Conservation (phyloP, 2,888 invertebrate species). For the Lottia scabra region DNA sequence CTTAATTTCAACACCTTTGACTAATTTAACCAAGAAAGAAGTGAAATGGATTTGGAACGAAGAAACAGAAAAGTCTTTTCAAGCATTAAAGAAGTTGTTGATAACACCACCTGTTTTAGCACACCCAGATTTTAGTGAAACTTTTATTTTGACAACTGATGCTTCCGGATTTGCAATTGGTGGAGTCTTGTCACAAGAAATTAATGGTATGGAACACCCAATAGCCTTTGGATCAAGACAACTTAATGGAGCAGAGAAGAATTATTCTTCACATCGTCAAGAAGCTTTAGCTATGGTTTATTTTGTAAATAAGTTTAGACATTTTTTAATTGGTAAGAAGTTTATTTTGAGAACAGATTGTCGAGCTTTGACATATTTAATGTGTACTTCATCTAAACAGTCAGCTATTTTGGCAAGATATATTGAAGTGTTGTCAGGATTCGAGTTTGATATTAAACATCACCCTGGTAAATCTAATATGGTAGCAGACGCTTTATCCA, state of each 20-base stretch:
- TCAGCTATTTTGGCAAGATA: background rate
- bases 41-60: background rate
- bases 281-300: slow-evolving; percentile 8
- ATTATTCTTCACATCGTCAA: slow-evolving; percentile 11
- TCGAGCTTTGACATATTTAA: background rate
- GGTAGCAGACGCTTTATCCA: background rate
- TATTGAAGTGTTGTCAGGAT: background rate
- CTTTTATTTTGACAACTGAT: slow-evolving; percentile 23
- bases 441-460: background rate
- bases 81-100: slow-evolving; percentile 3
- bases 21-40: background rate
- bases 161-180: slow-evolving; percentile 17
- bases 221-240: slow-evolving; percentile 22
- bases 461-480: no score
- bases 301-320: no score
- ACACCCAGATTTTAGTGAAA: slow-evolving; percentile 14
- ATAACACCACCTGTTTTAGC: no score
- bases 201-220: slow-evolving; percentile 9
- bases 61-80: slow-evolving; percentile 2
- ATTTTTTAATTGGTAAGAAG: background rate
- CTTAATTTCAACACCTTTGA: background rate
- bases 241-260: slow-evolving; percentile 17
- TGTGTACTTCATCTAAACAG: background rate
- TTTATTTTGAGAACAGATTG: background rate
- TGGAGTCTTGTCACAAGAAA: slow-evolving; percentile 23